Evolutionary conservation across 2,113 vertebrate species (phyloP).

Genomic region (Strix aluco): DNA sequence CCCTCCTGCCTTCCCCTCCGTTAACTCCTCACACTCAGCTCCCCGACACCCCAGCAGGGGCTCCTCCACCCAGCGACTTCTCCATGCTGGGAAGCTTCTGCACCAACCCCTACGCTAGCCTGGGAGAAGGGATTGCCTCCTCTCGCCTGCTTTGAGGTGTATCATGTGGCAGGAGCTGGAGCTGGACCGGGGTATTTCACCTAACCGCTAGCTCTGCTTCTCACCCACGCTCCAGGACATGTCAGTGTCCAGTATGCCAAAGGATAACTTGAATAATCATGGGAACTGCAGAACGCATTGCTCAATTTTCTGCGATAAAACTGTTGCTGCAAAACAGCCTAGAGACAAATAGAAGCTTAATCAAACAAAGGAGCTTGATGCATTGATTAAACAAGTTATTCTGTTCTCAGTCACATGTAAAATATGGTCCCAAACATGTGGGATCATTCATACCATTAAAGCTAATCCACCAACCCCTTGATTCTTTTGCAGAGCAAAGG

Average conservation of each 20-base stretch:
- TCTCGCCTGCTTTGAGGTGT: not conserved
- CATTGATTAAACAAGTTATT: constrained; percentile 42
- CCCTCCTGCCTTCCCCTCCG: constrained; percentile 46
- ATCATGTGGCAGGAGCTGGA: not conserved
- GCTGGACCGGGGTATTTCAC: not conserved
- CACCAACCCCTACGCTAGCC: fast-evolving
- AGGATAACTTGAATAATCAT: not conserved
- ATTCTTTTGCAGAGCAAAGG: not conserved
- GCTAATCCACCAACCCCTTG: not conserved
- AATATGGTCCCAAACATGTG: not conserved
- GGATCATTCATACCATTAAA: constrained; percentile 28
- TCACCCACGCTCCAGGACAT: not conserved
- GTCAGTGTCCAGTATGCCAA: not conserved
- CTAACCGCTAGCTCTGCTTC: not conserved
- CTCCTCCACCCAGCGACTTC: not conserved
- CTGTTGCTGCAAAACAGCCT: constrained; percentile 20
- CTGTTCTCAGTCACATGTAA: constrained; percentile 8
- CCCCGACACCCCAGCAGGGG: not conserved
- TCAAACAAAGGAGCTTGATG: constrained; percentile 44
- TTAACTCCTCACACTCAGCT: constrained; percentile 46
- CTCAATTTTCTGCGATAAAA: constrained; percentile 36
- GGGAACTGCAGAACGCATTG: constrained; percentile 24
- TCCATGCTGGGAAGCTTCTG: not conserved
- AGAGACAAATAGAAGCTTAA: constrained; percentile 16
- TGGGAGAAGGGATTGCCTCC: not conserved